Conservation (phyloP, 2,113 vertebrate species). For the Indicator maculatus region DNA sequence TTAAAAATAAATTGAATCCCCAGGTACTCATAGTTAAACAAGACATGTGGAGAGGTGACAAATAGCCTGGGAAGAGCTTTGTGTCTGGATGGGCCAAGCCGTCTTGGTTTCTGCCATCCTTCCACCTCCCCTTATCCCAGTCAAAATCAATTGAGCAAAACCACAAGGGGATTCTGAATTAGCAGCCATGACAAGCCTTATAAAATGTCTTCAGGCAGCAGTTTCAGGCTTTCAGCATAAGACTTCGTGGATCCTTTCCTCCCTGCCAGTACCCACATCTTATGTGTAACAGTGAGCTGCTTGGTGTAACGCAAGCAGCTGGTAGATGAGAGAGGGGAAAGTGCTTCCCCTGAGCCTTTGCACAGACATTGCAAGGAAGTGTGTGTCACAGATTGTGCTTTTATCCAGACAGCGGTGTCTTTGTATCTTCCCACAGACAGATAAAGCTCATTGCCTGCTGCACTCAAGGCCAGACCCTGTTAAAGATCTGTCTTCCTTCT, state of each 20-base stretch:
- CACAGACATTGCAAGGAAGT: background rate
- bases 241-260: background rate
- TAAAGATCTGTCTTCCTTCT: background rate
- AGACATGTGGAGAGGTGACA: background rate
- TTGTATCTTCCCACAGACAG: background rate
- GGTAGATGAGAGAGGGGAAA: background rate
- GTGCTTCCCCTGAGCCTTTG: background rate
- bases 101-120: background rate
- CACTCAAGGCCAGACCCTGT: background rate
- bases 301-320: fast-evolving
- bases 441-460: background rate
- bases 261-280: background rate
- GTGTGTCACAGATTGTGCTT: background rate
- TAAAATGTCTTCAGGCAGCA: background rate
- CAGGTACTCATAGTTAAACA: background rate
- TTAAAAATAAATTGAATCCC: background rate
- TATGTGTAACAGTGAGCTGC: background rate
- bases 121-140: background rate
- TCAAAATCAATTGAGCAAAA: background rate
- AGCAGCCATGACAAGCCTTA: background rate
- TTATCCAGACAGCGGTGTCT: background rate
- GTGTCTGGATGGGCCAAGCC: background rate
- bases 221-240: background rate
- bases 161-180: background rate
- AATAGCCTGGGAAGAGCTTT: background rate